These are phyloP conservation scores for Acipenser oxyrinchus DNA, from an alignment of 2,797 vertebrate species.

Conservation along the genomic window DNA sequence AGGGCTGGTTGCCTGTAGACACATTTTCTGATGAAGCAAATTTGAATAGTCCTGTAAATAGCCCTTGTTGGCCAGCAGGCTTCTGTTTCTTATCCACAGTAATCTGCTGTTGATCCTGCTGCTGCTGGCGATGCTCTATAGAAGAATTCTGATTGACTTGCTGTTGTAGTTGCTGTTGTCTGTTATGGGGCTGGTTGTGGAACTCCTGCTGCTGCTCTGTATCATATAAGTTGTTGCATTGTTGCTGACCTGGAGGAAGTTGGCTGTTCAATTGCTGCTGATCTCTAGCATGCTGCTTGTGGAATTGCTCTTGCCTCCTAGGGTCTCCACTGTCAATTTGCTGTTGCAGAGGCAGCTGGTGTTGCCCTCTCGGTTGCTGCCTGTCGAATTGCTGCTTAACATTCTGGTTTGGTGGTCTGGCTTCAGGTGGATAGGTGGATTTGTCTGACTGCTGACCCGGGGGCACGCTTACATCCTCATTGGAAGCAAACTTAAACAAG, in stretches of 20 bases:
- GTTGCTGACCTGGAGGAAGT: conserved; percentile 28
- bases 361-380: conserved; percentile 17
- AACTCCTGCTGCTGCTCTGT: conserved; percentile 17
- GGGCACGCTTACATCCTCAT: conserved; percentile 37
- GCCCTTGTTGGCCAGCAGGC: conserved; percentile 41
- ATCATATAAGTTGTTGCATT: conserved; percentile 9
- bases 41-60: conserved; percentile 58
- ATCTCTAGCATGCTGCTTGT: conserved; percentile 22
- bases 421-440: conserved; percentile 19
- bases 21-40: too few relatives aligned
- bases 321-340: conserved; percentile 20
- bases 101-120: conserved; percentile 37
- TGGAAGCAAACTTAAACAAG: conserved; percentile 45
- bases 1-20: too few relatives aligned
- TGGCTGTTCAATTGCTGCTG: conserved; percentile 28
- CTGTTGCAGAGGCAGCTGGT: conserved; percentile 19
- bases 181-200: conserved; percentile 26
- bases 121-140: conserved; percentile 21
- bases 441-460: conserved; percentile 24
- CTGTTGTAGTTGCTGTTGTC: conserved; percentile 24
- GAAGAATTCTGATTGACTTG: conserved; percentile 15
- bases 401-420: conserved; percentile 29
- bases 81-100: conserved; percentile 40
- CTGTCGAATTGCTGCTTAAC: not conserved
- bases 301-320: conserved; percentile 24